Evolutionary conservation across 2,113 vertebrate genomes (phyloP).

Genomic region (Ardeotis arabs): DNA sequence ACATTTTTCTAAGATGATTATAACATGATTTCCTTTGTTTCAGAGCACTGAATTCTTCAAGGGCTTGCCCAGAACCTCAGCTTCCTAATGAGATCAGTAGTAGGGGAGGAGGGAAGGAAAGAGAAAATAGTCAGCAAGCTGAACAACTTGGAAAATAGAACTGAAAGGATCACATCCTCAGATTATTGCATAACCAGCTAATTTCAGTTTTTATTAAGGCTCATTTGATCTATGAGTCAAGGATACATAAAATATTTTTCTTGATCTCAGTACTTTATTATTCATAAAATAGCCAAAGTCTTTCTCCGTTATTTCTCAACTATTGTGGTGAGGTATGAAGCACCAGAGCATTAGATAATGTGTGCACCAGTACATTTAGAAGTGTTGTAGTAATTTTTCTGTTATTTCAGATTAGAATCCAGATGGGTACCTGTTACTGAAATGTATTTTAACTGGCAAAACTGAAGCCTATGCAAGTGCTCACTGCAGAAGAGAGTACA

Average conservation of each 20-base stretch:
- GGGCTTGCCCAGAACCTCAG: not conserved
- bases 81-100: not conserved
- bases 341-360: not conserved
- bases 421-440: not conserved
- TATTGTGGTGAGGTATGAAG: not conserved
- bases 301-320: not conserved
- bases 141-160: not conserved
- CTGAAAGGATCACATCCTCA: not conserved
- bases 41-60: not conserved
- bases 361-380: not conserved
- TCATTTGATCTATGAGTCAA: not conserved
- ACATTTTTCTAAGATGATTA: not conserved
- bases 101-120: not conserved
- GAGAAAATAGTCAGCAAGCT: not conserved
- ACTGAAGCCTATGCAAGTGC: not conserved
- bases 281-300: not conserved
- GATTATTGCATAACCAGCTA: not conserved
- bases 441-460: not conserved
- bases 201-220: constrained; percentile 11
- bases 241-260: not conserved
- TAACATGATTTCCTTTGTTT: not conserved
- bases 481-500: not conserved
- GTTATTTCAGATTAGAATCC: not conserved
- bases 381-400: not conserved
- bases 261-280: not conserved